These are phyloP conservation scores for Fulmarus glacialis DNA, from an alignment of 2,113 vertebrate genomes.

Conservation along the genomic window DNA sequence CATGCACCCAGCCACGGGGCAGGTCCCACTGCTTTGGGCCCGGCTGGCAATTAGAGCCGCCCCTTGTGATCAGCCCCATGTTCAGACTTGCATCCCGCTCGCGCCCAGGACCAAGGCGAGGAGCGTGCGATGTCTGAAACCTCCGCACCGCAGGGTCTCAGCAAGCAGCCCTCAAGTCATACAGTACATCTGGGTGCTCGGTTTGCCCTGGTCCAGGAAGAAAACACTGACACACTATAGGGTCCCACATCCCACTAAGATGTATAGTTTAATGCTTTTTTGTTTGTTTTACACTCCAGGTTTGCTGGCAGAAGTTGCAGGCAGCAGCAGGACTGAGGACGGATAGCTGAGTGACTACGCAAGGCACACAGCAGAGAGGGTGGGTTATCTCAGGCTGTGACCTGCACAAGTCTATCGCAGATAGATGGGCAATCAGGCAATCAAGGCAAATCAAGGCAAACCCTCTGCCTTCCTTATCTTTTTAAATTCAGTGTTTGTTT, in stretches of 20 bases:
- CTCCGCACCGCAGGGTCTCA: neutral
- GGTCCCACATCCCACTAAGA: neutral
- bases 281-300: neutral
- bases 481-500: neutral
- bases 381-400: neutral
- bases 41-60: neutral
- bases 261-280: neutral
- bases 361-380: neutral
- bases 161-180: neutral
- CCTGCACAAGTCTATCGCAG: neutral
- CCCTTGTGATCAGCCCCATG: neutral
- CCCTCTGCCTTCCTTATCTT: neutral
- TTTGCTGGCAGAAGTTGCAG: neutral
- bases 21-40: neutral
- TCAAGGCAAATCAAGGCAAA: too few relatives aligned
- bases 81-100: rapidly evolving
- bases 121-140: neutral
- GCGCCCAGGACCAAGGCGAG: neutral
- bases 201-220: neutral
- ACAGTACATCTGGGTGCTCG: rapidly evolving
- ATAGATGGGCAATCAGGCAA: neutral
- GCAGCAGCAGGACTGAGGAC: neutral
- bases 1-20: rapidly evolving
- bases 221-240: neutral
- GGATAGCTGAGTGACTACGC: neutral